phyloP scores from a whole-genome alignment of 2,113 vertebrate species.

The Lampris incognitus region DNA sequence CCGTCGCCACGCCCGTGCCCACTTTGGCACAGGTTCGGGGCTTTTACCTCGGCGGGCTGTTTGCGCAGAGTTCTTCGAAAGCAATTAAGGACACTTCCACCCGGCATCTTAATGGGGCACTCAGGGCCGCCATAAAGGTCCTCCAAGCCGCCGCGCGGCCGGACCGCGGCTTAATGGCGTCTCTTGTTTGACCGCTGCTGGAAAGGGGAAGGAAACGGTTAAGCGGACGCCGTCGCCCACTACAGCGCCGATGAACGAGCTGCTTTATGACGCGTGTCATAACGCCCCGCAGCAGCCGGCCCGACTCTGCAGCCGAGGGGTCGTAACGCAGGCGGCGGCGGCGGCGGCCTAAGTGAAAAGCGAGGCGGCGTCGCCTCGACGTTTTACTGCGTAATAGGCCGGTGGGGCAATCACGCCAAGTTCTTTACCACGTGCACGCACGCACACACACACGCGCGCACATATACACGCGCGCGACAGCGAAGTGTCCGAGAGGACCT shows the following conservation, averaged over 20 bases:
- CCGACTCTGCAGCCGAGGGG: too few relatives aligned
- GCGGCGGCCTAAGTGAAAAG: slow-evolving; percentile 54
- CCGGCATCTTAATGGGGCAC: slow-evolving; percentile 81
- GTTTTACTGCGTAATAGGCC: slow-evolving; percentile 26
- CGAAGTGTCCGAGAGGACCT: slow-evolving; percentile 48
- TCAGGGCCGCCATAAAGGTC: slow-evolving; percentile 80
- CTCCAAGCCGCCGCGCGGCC: slow-evolving; percentile 65
- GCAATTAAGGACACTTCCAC: slow-evolving; percentile 74
- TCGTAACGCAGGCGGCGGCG: too few relatives aligned
- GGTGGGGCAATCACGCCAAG: slow-evolving; percentile 45
- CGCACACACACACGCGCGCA: too few relatives aligned
- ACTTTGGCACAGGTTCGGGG: neutral
- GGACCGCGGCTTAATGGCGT: slow-evolving; percentile 79
- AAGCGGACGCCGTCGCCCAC: slow-evolving; percentile 61
- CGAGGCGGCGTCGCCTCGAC: slow-evolving; percentile 24
- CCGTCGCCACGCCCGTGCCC: too few relatives aligned
- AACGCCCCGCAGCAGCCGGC: slow-evolving; percentile 23
- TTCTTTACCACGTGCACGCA: slow-evolving; percentile 16
- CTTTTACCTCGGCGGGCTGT: slow-evolving; percentile 54
- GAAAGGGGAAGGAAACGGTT: slow-evolving; percentile 81
- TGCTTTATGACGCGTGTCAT: slow-evolving; percentile 80
- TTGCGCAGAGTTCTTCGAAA: slow-evolving; percentile 74
- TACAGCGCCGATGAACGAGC: slow-evolving; percentile 55
- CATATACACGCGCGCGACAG: neutral
- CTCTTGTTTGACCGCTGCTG: slow-evolving; percentile 82